These are phyloP conservation scores for Hypsibius dujardini DNA, from an alignment of 1,140 invertebrate species.

Conservation along the genomic window DNA sequence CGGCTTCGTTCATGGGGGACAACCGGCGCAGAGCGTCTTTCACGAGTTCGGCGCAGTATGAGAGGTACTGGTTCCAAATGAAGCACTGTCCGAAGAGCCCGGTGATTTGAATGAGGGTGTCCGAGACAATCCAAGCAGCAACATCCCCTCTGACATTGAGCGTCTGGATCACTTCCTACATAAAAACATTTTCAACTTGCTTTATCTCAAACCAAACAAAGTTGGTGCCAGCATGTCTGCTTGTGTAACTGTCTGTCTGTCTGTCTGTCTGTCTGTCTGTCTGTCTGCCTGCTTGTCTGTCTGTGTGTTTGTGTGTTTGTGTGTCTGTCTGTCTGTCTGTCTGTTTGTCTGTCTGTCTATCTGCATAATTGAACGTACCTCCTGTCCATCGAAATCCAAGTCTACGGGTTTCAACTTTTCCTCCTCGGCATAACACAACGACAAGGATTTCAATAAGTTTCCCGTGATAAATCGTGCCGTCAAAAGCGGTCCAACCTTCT, in stretches of 20 bases:
- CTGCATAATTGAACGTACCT: not conserved
- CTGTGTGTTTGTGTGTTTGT: not conserved
- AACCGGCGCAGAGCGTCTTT: constrained; percentile 43
- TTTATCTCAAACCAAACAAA: too few relatives aligned
- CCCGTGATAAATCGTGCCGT: constrained; percentile 71
- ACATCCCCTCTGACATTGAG: not conserved
- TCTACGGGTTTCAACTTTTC: constrained; percentile 45
- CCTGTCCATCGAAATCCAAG: not conserved
- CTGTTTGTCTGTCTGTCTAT: not conserved
- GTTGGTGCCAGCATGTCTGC: too few relatives aligned
- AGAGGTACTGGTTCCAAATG: constrained; percentile 79
- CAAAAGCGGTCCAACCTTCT: constrained; percentile 79
- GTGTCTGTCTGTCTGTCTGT: not conserved
- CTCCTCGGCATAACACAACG: constrained; percentile 71
- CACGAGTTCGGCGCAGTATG: constrained; percentile 61
- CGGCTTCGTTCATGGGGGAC: constrained; percentile 64
- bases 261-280: too few relatives aligned
- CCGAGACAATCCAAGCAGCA: not conserved
- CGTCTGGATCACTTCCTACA: not conserved
- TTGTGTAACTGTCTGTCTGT: too few relatives aligned
- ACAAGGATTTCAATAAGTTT: constrained; percentile 78
- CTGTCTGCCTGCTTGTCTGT: too few relatives aligned
- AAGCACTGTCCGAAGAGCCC: constrained; percentile 77
- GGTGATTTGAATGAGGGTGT: not conserved
- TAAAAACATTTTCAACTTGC: not conserved